Base-by-base conservation (phyloP, 1,140 invertebrate genomes). In the Neotoxoptera formosana region DNA sequence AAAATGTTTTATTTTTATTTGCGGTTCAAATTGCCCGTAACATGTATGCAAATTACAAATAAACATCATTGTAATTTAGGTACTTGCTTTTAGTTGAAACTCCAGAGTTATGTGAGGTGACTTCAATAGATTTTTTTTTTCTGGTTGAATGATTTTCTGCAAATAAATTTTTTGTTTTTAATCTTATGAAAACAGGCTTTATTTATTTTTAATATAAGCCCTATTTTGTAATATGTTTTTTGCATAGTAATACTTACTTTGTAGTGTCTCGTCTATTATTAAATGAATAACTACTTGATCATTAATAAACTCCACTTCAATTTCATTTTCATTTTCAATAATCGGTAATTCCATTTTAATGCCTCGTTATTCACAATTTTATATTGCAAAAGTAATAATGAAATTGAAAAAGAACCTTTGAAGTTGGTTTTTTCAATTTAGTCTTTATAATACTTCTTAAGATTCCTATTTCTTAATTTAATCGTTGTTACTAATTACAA, bases 291-390 rank as follows among this genome's bases (percentile, higher is more conserved):
- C 91, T 30, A 21, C 21, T 86, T 86, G 34, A 25, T 93, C 91
- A 53, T 36, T 23, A 86, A 93, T 93, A 25, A 93, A 93, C 23
- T 93, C 34, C 23, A 93, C 91, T 86, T 56, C 34, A 4, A 93
- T 93, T 9, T 23, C 47, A 47, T 30, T 41, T 23, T 83, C 17
- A 30, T n/a, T 48, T 41, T 41, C 81, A 53, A 8, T 20, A 90
- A 14, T 67, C 30, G 11, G 30, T 25, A 9, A 45, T n/a, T 45
- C 53, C 89, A 90, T 90, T 41, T 14, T 76, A n/a, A 76, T n/a
- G 8, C 4, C n/a, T 6, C 2, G 23, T 8, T 11, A 84, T 84
- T 84, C 45, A 45, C 23, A 7, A 41, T 36, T 25, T 41, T 20
- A 83, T 41, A 23, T 21, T 9, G 36, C 34, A 36, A 67, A 67